These are phyloP conservation scores for Erpornis zantholeuca DNA, from an alignment of 2,113 vertebrate species.

Conservation along the genomic window DNA sequence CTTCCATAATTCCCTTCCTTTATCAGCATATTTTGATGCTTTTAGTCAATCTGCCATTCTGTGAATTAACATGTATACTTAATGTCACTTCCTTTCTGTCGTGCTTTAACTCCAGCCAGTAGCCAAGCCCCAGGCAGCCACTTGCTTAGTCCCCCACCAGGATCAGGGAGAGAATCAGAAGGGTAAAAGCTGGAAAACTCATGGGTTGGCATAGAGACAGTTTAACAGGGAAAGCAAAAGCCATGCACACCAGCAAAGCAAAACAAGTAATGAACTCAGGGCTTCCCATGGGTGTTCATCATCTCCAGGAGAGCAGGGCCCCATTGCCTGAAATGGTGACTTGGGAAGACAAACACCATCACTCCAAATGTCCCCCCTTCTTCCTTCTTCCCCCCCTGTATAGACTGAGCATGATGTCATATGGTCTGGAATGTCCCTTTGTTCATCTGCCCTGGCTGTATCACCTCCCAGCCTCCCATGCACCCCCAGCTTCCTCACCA, in stretches of 20 bases:
- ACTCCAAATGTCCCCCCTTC: background rate
- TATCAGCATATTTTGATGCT: background rate
- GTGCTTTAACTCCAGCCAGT: background rate
- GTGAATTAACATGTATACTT: fast-evolving
- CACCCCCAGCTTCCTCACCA: background rate
- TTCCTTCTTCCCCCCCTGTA: background rate
- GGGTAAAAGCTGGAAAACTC: background rate
- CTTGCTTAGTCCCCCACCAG: background rate
- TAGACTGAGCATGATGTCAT: background rate
- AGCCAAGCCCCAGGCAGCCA: fast-evolving
- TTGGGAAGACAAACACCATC: background rate
- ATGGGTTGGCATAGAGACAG: background rate
- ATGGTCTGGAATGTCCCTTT: background rate
- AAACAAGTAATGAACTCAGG: background rate
- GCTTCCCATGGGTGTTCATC: background rate
- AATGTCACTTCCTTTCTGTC: background rate
- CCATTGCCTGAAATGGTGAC: background rate
- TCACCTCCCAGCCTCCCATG: background rate
- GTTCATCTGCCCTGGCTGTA: background rate
- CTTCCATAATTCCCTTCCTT: background rate
- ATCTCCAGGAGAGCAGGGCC: background rate
- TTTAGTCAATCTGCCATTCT: background rate
- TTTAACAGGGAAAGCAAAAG: background rate
- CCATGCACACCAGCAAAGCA: background rate
- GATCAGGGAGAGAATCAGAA: background rate